These are phyloP conservation scores for Arenicola marina DNA, from an alignment of 2,888 invertebrate genomes.

Conservation along the genomic window DNA sequence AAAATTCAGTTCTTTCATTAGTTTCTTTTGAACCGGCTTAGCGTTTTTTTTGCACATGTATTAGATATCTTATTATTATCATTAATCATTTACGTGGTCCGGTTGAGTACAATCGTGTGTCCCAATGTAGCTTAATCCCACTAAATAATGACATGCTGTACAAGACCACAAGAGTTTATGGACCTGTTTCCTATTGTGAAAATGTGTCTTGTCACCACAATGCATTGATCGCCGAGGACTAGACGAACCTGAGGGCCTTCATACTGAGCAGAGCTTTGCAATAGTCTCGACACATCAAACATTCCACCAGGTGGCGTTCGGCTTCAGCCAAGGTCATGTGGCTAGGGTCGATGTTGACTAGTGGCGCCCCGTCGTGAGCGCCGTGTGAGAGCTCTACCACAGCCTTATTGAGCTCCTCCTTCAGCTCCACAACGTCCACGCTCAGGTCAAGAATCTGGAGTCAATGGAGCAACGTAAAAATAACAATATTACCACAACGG, in stretches of 20 bases:
- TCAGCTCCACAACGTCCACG: conserved; percentile 52
- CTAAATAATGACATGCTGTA: too few relatives aligned
- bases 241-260: conserved; percentile 4
- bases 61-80: too few relatives aligned
- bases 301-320: conserved; percentile 63
- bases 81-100: too few relatives aligned
- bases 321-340: conserved; percentile 54
- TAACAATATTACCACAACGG: not conserved
- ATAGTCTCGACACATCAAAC: conserved; percentile 71
- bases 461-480: not conserved
- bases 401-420: conserved; percentile 53
- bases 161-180: too few relatives aligned
- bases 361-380: conserved; percentile 47
- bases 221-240: not conserved
- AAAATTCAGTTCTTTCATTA: too few relatives aligned
- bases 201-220: not conserved
- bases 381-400: conserved; percentile 56
- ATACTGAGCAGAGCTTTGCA: conserved; percentile 62
- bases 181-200: too few relatives aligned
- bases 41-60: too few relatives aligned
- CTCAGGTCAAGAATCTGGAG: conserved; percentile 47
- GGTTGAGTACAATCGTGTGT: too few relatives aligned
- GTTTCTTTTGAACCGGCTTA: too few relatives aligned
- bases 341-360: conserved; percentile 51
- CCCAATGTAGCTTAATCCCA: too few relatives aligned